Conservation (phyloP, 2,797 vertebrate genomes). For the Intellagama lesueurii region DNA sequence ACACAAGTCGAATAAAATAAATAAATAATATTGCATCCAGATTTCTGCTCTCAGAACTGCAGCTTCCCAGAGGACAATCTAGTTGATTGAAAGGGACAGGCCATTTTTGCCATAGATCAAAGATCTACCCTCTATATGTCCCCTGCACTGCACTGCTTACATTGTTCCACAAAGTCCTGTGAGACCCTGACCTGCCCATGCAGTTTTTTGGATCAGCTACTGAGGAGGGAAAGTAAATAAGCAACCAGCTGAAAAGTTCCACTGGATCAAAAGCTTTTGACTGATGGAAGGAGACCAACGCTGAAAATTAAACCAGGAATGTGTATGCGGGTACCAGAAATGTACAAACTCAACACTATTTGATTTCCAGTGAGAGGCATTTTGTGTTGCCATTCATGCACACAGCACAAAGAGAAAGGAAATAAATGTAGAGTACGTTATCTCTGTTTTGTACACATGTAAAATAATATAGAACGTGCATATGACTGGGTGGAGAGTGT, state of each 20-base stretch:
- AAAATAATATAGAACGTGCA: not conserved
- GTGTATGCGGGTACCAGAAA: not conserved
- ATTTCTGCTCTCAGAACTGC: not conserved
- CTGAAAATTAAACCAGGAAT: not conserved
- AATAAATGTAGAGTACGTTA: not conserved
- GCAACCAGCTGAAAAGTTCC: not conserved
- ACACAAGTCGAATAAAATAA: too few species aligned
- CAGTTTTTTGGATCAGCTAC: too few species aligned
- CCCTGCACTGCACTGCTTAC: too few species aligned
- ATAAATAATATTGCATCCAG: not conserved
- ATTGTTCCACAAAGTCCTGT: too few species aligned
- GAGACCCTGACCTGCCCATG: too few species aligned
- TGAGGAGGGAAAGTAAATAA: too few species aligned
- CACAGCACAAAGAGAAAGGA: too few species aligned
- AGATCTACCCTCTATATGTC: too few species aligned
- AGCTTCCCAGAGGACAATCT: too few species aligned
- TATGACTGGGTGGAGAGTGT: not conserved
- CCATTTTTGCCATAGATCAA: too few species aligned
- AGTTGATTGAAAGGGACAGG: too few species aligned
- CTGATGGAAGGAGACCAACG: not conserved
- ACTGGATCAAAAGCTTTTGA: not conserved
- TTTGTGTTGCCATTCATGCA: accelerated
- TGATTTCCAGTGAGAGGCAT: not conserved
- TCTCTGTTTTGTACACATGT: not conserved
- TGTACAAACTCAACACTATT: not conserved